Conservation (phyloP, 2,797 vertebrate species). For the Zenarchopterus dispar region DNA sequence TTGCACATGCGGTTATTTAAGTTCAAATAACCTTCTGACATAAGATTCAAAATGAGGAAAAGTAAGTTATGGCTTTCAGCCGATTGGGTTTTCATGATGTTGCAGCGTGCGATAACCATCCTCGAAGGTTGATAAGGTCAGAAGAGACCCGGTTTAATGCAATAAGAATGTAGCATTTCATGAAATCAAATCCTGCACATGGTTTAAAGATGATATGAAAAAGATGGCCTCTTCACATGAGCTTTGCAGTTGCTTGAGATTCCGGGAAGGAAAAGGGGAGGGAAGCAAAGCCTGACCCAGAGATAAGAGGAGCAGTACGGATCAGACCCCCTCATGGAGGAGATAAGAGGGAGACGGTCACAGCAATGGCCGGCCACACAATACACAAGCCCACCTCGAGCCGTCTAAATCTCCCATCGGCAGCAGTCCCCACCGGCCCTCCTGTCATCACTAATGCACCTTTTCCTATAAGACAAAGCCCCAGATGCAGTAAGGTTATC, state of each 20-base stretch:
- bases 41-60: conserved; percentile 7
- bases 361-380: conserved; percentile 81
- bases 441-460: conserved; percentile 87
- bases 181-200: conserved; percentile 65
- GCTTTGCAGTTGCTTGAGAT: conserved; percentile 56
- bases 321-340: conserved; percentile 68
- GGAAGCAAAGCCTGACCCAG: conserved; percentile 41
- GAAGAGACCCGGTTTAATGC: conserved; percentile 47
- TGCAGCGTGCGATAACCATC: conserved; percentile 24
- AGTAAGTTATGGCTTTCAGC: conserved; percentile 25
- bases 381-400: conserved; percentile 79
- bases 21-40: conserved; percentile 15
- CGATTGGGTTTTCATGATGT: conserved; percentile 39
- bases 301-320: conserved; percentile 75
- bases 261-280: conserved; percentile 76
- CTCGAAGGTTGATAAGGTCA: conserved; percentile 53
- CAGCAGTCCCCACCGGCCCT: conserved; percentile 73
- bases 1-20: conserved; percentile 21
- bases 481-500: conserved; percentile 82
- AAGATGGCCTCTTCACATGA: conserved; percentile 44
- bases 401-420: conserved; percentile 77
- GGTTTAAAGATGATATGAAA: conserved; percentile 55
- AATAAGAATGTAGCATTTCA: conserved; percentile 47
- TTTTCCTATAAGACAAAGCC: conserved; percentile 77
- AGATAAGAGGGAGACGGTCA: conserved; percentile 84